Evolutionary conservation across 1,140 invertebrate genomes (phyloP), one percentile per base, ranked within the genome.

Genomic region (Camponotus floridanus): DNA sequence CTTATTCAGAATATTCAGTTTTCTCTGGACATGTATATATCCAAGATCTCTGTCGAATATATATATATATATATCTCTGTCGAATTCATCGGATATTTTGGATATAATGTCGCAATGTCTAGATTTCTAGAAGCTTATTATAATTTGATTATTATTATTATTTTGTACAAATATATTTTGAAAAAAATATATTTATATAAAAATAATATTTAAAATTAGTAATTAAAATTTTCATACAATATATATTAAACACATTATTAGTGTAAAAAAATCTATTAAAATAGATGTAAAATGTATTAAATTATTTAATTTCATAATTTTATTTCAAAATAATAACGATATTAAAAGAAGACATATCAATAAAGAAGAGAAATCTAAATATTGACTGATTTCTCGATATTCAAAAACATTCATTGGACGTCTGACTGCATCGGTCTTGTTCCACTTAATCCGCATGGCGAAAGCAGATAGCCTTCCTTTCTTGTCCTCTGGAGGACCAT

Each of bases 381-480:
- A 48, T 51, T 26, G 11, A 11, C 13, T 6, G 11, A 76, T 36
- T 18, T 51, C 42, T 33, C 13, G 39, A 18, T 68, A 80, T 42
- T 15, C 62, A 55, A 57, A 33, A 65, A 39, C 64, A 42, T 39
- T n/a, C 36, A 48, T 48, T 18, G 11, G 39, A 68, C 11, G 51
- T 80, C 33, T 55, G 62, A 6, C 33, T 42, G 18, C 33, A 68
- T 57, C 21, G 26, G 64, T 70, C 21, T 21, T 57, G 9, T 51
- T 68, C 42, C 59, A 76, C 57, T 76, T 45, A n/a, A 79, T 36
- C 9, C 42, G 61, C 18, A 3, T 51, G 42, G 45, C 78, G 48
- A 36, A 51, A 42, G 13, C 9, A 26, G 11, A 26, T 33, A 55
- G 48, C 33, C 21, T 31, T 80, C 21, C 36, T 70, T 31, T 80